Evolutionary conservation across 2,888 invertebrate genomes (phyloP).

Genomic region (Phania funesta): DNA sequence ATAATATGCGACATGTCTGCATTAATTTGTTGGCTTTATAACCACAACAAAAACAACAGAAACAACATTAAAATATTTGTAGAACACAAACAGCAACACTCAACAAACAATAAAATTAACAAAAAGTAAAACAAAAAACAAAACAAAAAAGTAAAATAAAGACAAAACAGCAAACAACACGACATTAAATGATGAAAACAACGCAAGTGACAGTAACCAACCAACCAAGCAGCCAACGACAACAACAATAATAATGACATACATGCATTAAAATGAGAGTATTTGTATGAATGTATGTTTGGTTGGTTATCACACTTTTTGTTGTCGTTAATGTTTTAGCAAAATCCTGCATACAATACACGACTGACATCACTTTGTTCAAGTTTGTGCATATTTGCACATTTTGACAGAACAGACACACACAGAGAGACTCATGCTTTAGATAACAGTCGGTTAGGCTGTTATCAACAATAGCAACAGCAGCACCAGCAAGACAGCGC

Average conservation of each 20-base stretch:
- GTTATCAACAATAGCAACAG: slow-evolving; percentile 27
- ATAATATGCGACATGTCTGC: slow-evolving; percentile 78
- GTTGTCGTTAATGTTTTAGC: slow-evolving; percentile 31
- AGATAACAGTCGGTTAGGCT: slow-evolving; percentile 19
- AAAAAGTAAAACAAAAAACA: not conserved
- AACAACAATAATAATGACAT: slow-evolving; percentile 29
- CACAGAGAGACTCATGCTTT: slow-evolving; percentile 4
- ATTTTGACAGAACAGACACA: slow-evolving; percentile 5
- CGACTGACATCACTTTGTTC: slow-evolving; percentile 24
- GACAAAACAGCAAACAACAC: slow-evolving; percentile 29
- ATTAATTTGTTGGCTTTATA: slow-evolving; percentile 71
- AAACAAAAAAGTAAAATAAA: not conserved
- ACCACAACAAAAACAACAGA: slow-evolving; percentile 34
- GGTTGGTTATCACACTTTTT: slow-evolving; percentile 53
- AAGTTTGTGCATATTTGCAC: slow-evolving; percentile 29
- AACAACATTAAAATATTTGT: slow-evolving; percentile 49
- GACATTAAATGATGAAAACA: slow-evolving; percentile 51
- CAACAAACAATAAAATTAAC: slow-evolving; percentile 28
- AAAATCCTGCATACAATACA: slow-evolving; percentile 27
- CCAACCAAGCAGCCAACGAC: slow-evolving; percentile 12
- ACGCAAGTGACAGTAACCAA: slow-evolving; percentile 52
- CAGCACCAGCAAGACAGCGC: not conserved
- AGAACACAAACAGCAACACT: slow-evolving; percentile 46
- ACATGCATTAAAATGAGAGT: slow-evolving; percentile 19
- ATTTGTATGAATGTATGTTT: slow-evolving; percentile 5